phyloP scores from a whole-genome alignment of 2,888 invertebrate species.

The Brenthis ino region DNA sequence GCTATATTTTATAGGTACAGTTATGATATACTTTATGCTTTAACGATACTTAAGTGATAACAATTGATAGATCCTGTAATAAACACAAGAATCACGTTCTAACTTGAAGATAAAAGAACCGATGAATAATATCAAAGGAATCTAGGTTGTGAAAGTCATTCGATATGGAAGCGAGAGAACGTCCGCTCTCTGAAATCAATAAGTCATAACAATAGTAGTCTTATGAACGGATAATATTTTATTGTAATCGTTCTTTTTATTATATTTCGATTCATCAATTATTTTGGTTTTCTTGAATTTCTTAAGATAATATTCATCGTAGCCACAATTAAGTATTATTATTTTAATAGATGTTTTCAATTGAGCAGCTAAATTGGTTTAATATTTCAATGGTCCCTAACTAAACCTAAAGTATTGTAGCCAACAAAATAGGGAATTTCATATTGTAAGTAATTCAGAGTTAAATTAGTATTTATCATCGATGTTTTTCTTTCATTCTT shows the following conservation, averaged over 20 bases:
- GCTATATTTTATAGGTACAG: not conserved
- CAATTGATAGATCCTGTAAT: constrained; percentile 23
- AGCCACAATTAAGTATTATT: too few relatives aligned
- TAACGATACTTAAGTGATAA: constrained; percentile 15
- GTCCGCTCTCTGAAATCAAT: constrained; percentile 35
- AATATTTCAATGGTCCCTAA: too few relatives aligned
- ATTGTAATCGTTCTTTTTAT: constrained; percentile 31
- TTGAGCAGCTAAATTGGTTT: too few relatives aligned
- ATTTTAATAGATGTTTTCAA: too few relatives aligned
- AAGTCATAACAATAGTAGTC: constrained; percentile 36
- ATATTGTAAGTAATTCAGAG: too few relatives aligned
- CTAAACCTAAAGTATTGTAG: too few relatives aligned
- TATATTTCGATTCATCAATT: constrained; percentile 8
- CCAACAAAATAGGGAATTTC: too few relatives aligned
- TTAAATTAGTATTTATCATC: too few relatives aligned
- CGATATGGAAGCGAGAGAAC: constrained; percentile 34
- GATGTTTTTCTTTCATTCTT: too few relatives aligned
- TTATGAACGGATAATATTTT: constrained; percentile 36
- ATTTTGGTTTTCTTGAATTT: not conserved
- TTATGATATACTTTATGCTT: constrained; percentile 2
- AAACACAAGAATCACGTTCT: constrained; percentile 33
- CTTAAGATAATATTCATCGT: not conserved
- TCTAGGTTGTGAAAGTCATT: constrained; percentile 39
- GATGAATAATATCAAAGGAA: constrained; percentile 39
- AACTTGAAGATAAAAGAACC: constrained; percentile 33